phyloP scores from a whole-genome alignment of 2,888 invertebrate genomes.

The Chrysolina americana region DNA sequence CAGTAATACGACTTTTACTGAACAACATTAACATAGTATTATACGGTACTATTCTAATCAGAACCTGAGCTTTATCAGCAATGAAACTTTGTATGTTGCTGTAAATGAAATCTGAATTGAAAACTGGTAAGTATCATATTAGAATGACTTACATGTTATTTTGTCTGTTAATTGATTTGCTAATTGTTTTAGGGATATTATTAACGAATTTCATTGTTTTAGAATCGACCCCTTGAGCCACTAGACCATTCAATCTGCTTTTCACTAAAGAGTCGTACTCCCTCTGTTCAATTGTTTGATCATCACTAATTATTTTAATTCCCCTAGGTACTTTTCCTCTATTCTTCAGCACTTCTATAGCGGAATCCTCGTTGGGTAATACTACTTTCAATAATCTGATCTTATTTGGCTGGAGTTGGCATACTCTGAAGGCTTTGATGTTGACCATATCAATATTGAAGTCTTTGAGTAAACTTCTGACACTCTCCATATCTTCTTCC shows the following conservation, averaged over 20 bases:
- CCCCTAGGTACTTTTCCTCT: not conserved
- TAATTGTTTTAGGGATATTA: not conserved
- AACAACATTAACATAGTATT: not conserved
- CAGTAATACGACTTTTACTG: not conserved
- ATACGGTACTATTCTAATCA: not conserved
- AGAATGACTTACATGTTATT: too few relatives aligned
- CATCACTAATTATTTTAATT: not conserved
- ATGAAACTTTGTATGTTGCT: not conserved
- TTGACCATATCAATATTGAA: not conserved
- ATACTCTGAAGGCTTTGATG: not conserved
- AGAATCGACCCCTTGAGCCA: slow-evolving; percentile 5
- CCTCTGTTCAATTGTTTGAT: not conserved
- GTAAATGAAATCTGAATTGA: not conserved
- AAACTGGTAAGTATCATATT: too few relatives aligned
- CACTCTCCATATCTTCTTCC: too few relatives aligned
- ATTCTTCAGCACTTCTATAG: slow-evolving; percentile 1
- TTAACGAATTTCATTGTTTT: not conserved
- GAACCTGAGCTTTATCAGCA: not conserved
- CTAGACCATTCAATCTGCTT: not conserved
- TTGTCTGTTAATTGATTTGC: slow-evolving; percentile 1
- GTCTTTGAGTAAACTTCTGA: too few relatives aligned
- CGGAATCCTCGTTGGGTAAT: not conserved
- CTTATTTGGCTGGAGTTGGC: not conserved
- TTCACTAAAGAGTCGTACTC: not conserved
- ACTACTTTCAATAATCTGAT: not conserved